Percentiles rank a stretch among this genome's conserved stretches.
Conservation (phyloP, 2,797 vertebrate species). For the Xyrichtys novacula region DNA sequence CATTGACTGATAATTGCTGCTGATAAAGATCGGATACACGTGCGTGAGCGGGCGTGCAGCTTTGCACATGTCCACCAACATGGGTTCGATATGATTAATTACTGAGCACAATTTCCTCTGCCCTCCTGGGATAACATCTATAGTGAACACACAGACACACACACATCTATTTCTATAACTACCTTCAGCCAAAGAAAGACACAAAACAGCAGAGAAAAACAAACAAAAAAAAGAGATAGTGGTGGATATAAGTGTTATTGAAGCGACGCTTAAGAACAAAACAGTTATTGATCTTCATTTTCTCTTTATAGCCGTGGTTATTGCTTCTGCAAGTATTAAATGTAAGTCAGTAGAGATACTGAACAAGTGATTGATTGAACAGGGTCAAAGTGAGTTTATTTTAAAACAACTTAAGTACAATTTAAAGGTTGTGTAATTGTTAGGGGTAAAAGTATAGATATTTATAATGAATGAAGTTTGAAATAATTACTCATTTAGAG, state of each 20-base stretch:
- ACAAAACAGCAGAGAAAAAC: background rate
- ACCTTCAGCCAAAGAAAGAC: background rate
- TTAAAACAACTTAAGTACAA: background rate
- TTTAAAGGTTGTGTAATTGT: conserved; percentile 9
- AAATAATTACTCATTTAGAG: background rate
- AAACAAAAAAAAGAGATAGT: conserved; percentile 11
- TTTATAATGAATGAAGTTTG: background rate
- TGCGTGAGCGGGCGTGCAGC: no score
- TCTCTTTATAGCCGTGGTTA: conserved; percentile 20
- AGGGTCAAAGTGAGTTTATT: background rate
- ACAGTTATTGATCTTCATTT: conserved; percentile 53
- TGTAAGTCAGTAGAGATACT: conserved; percentile 17
- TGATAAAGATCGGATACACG: no score
- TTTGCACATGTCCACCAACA: conserved; percentile 11
- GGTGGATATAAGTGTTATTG: conserved; percentile 11
- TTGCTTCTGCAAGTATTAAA: conserved; percentile 24
- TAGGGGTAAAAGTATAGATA: background rate
- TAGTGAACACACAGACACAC: conserved; percentile 1
- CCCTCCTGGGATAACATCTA: conserved; percentile 6
- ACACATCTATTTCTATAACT: background rate
- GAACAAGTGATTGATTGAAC: background rate
- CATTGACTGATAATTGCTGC: no score
- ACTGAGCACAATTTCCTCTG: conserved; percentile 43
- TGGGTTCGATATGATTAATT: conserved; percentile 54
- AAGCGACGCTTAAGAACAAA: conserved; percentile 28